Evolutionary conservation across 2,113 vertebrate genomes (phyloP).

Genomic region (Polypterus bichir): DNA sequence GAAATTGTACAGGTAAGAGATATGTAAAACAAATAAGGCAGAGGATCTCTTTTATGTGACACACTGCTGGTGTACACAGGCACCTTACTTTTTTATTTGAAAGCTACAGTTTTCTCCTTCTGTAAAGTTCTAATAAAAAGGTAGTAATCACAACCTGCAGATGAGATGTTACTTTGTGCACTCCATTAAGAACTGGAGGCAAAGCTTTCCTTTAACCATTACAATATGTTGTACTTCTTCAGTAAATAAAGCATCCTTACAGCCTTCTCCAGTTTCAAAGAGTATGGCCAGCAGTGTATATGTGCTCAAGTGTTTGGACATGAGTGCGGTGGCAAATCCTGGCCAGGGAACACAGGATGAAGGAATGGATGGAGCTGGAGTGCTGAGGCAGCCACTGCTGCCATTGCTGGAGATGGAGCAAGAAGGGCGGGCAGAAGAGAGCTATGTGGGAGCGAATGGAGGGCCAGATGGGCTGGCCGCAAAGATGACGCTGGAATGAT

Average conservation of each 20-base stretch:
- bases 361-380: slow-evolving; percentile 54
- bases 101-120: neutral
- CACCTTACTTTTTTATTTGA: neutral
- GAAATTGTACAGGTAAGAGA: too few relatives aligned
- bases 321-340: slow-evolving; percentile 50
- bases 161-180: too few relatives aligned
- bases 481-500: slow-evolving; percentile 40
- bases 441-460: slow-evolving; percentile 46
- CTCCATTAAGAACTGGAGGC: too few relatives aligned
- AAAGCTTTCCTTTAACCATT: neutral
- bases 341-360: slow-evolving; percentile 55
- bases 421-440: slow-evolving; percentile 56
- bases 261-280: neutral
- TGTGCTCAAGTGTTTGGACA: slow-evolving; percentile 33
- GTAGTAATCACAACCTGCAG: too few relatives aligned
- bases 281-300: too few relatives aligned
- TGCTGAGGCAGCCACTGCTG: slow-evolving; percentile 33
- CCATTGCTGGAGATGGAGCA: slow-evolving; percentile 42
- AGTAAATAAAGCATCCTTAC: neutral
- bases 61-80: too few relatives aligned
- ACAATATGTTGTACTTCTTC: neutral
- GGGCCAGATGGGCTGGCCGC: slow-evolving; percentile 52
- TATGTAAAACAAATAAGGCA: too few relatives aligned
- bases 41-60: too few relatives aligned
- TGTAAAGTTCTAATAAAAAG: too few relatives aligned